Evolutionary conservation across 2,113 vertebrate genomes (phyloP).

Genomic region (Chauna torquata): DNA sequence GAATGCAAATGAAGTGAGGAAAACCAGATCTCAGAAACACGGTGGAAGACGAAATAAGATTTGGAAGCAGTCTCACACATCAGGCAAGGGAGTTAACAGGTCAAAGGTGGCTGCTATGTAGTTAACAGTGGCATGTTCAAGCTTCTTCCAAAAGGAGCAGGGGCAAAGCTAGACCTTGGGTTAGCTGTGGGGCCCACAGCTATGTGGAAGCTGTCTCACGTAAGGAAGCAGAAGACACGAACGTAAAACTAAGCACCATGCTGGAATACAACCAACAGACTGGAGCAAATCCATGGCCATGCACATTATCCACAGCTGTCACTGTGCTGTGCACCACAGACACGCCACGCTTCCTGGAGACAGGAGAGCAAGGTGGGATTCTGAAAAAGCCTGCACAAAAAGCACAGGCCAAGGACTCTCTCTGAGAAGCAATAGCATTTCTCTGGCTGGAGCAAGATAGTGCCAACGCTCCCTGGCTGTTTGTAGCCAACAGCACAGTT

Average conservation of each 20-base stretch:
- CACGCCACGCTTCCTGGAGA: neutral
- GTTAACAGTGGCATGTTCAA: neutral
- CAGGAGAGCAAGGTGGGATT: neutral
- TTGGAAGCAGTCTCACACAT: neutral
- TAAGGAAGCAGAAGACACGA: neutral
- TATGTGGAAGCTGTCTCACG: neutral
- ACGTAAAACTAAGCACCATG: accelerated
- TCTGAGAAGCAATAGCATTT: neutral
- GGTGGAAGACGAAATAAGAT: neutral
- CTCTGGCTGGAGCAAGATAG: neutral
- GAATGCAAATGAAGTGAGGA: neutral
- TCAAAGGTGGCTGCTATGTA: neutral
- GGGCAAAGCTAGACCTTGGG: neutral
- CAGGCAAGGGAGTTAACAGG: neutral
- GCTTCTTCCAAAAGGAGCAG: neutral
- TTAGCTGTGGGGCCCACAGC: neutral
- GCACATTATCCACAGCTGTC: neutral
- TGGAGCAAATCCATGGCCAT: neutral
- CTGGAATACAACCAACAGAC: neutral
- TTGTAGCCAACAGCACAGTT: neutral
- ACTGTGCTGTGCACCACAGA: neutral
- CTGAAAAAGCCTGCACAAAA: neutral
- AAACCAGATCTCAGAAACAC: neutral
- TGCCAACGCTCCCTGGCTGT: neutral
- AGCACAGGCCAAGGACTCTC: neutral